Base-by-base conservation (phyloP, 2,797 vertebrate species). In the Phoxinus dragarum region DNA sequence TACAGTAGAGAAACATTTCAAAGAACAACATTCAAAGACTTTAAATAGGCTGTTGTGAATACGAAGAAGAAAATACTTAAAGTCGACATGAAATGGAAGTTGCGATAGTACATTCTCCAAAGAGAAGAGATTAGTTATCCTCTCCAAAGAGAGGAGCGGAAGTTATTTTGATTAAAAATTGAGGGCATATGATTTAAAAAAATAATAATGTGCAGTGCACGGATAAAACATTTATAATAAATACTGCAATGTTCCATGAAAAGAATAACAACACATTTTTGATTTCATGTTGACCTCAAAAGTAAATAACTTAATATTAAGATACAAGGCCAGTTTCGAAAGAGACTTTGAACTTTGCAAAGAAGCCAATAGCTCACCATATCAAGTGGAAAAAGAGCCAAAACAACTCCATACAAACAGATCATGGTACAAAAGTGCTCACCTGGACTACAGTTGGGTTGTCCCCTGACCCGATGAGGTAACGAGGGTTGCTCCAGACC, bases 361-460 rank as follows among this genome's bases (percentile, higher is more conserved):
- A 36, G 11, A 27, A 77, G 36, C 23, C 36, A 61, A 27, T 0
- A 42, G 36, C 75, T 61, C 75, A 27, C 54, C 38, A 40, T 42
- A 61, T 78, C 38, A 78, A 77, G 23, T 42, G 23, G 54, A 19
- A 42, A 59, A 78, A 59, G 6, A 27, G 36, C 36, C 75, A 59
- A 59, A 59, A n/a, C 6, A 11, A 75, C 34, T 52, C 9, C 11
- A 59, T 59, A 2, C 34, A 78, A 78, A 64, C 76, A 5, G 16
- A 42, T 64, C 38, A 42, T n/a, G 2, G 42, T 27, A 83, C 64
- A 77, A 38, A 36, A 44, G 36, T n/a, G 31, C 84, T 93, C 17
- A 99, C 98, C 96, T 99, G 98, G 2, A 99, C 97, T 23, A 99
- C 94, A 0, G 98, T 99, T 36, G 98, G 98, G 90, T 99, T 99